Conservation (phyloP, 2,888 invertebrate species). For the Encarsia formosa region DNA sequence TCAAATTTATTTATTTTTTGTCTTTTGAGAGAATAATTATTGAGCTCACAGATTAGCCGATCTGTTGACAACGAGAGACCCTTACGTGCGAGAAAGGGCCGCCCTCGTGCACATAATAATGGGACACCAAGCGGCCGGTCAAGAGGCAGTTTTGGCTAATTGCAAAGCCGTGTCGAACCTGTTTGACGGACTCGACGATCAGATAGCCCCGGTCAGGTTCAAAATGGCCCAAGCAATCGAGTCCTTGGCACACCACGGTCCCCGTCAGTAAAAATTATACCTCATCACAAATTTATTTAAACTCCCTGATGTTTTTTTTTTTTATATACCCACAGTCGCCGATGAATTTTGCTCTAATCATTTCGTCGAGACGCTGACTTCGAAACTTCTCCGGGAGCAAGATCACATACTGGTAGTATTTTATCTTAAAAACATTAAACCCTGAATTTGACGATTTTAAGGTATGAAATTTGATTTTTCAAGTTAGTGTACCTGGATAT, state of each 20-base stretch:
- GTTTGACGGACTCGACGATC: constrained; percentile 42
- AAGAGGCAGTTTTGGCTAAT: constrained; percentile 47
- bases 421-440: constrained; percentile 1
- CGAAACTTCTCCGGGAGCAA: constrained; percentile 38
- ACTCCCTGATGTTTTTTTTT: background rate
- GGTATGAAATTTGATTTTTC: background rate
- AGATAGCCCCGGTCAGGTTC: constrained; percentile 42
- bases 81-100: constrained; percentile 48
- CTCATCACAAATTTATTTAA: background rate
- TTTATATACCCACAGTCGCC: constrained; percentile 39
- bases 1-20: too few relatives aligned
- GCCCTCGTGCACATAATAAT: constrained; percentile 46
- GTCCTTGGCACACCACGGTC: constrained; percentile 38
- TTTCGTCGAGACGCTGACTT: constrained; percentile 44
- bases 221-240: constrained; percentile 49
- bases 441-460: background rate
- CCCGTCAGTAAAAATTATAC: background rate
- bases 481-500: constrained; percentile 44
- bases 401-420: constrained; percentile 39
- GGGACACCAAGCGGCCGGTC: constrained; percentile 47
- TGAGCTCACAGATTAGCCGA: constrained; percentile 44
- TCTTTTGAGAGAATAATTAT: too few relatives aligned
- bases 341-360: constrained; percentile 46
- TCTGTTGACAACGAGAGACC: constrained; percentile 39
- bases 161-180: constrained; percentile 43